Evolutionary conservation across 1,140 invertebrate species (phyloP).

Genomic region (Leptestheria dahalacensis): DNA sequence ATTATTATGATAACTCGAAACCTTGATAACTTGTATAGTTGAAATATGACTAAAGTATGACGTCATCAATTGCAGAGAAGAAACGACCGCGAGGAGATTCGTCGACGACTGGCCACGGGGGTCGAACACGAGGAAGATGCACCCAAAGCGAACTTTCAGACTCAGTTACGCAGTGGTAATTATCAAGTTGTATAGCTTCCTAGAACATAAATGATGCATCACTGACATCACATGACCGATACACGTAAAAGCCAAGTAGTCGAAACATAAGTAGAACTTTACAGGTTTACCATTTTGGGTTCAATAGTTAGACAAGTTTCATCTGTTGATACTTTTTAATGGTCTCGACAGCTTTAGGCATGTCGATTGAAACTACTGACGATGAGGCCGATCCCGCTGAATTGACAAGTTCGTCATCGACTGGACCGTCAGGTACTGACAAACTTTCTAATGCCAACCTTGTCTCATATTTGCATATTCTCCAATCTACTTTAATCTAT

Average conservation of each 20-base stretch:
- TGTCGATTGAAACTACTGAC: too few species aligned
- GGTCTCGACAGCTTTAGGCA: too few species aligned
- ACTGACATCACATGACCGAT: background rate
- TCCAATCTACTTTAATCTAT: too few species aligned
- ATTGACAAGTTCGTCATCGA: too few species aligned
- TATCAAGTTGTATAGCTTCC: slow-evolving; percentile 20
- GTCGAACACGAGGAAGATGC: slow-evolving; percentile 51
- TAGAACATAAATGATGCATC: background rate
- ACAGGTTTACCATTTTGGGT: slow-evolving; percentile 12
- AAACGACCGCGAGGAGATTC: slow-evolving; percentile 82
- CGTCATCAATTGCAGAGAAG: slow-evolving; percentile 60
- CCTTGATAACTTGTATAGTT: background rate
- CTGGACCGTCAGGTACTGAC: too few species aligned
- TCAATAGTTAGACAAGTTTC: background rate
- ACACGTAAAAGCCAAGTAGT: slow-evolving; percentile 12
- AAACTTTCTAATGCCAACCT: too few species aligned
- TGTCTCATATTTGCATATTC: too few species aligned
- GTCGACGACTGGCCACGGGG: slow-evolving; percentile 71
- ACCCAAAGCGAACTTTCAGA: slow-evolving; percentile 71
- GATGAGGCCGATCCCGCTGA: too few species aligned
- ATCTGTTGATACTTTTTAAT: too few species aligned
- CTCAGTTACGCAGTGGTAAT: slow-evolving; percentile 66
- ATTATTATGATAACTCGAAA: background rate
- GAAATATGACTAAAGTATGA: too few species aligned
- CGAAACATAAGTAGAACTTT: background rate